Evolutionary conservation across 2,888 invertebrate species (phyloP), one percentile per base, ranked within the genome.

Genomic region (Oconnorella tubifera): DNA sequence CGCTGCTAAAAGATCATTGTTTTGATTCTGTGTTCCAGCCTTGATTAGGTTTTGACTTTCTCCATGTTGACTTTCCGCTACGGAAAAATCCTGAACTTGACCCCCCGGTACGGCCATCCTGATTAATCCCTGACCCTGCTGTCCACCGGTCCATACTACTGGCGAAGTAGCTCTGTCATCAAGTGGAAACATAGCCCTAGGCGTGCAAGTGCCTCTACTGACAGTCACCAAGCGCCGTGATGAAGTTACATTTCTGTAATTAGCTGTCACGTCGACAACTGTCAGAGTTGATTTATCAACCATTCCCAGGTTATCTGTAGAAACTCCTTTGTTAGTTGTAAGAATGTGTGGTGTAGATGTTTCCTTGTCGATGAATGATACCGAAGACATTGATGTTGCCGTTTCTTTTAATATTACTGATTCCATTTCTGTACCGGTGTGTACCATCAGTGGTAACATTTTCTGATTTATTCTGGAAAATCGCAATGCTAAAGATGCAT

Each of bases 261-360:
- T 55, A 1, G 63, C 61, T 10, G 68, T 57, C 3, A 72, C 62
- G 48, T 72, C 71, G 2, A 55, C 32, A 2, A 67, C 56, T 3
- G 63, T 68, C 14, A 31, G 49, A 3, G 70, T 69, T 19, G 63
- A 60, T 49, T 72, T 70, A 29, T 72, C 71, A 3, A 32, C 64
- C 25, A 59, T 69, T 3, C 23, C 31, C 23, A 57, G 65, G 48
- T 66, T 72, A 27, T 69, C 70, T 1, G 72, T 72, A 10, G 65
- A 62, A 27, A 69, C 62, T 29, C 62, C 66, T 51, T 72, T 72
- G 63, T 70, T 59, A 58, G 72, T 61, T 6, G 56, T 31, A 32
- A 56, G 59, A 2, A 70, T 56, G 14, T 51, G 59, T 1, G 64
- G 57, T n/a, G 72, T 72, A n/a, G 56, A 63, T 27, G 72, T 72